These are phyloP conservation scores for Sussaba pulchella DNA, from an alignment of 2,888 invertebrate species.

Conservation along the genomic window DNA sequence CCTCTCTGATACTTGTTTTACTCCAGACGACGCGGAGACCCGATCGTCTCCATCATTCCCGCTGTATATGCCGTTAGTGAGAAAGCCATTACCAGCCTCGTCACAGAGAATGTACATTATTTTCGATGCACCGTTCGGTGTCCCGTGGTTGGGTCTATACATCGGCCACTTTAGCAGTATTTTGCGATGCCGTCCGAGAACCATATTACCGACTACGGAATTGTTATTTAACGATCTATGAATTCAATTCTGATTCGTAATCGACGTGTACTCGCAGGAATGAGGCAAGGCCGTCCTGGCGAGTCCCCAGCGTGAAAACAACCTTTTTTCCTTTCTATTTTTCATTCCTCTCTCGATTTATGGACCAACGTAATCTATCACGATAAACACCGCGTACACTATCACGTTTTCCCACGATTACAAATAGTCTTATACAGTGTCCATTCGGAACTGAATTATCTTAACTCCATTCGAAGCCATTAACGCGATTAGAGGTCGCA, in stretches of 20 bases:
- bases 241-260: conserved; percentile 50
- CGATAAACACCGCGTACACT: no score
- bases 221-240: conserved; percentile 65
- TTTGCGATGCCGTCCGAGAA: no score
- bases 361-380: background rate
- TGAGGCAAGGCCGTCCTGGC: conserved; percentile 38
- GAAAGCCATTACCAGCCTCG: conserved; percentile 59
- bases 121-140: conserved; percentile 62
- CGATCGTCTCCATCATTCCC: conserved; percentile 37
- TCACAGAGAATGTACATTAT: conserved; percentile 66
- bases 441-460: no score
- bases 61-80: conserved; percentile 52
- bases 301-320: background rate
- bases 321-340: conserved; percentile 20
- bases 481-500: no score
- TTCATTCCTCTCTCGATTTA: background rate
- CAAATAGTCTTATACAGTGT: no score
- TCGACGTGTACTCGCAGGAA: conserved; percentile 31
- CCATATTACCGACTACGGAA: conserved; percentile 14
- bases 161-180: conserved; percentile 21
- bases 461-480: no score
- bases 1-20: conserved; percentile 50
- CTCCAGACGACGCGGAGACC: conserved; percentile 37
- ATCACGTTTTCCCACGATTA: no score
- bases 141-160: conserved; percentile 36